phyloP scores from a whole-genome alignment of 2,888 invertebrate genomes.

The Lasioglossum zephyrum region DNA sequence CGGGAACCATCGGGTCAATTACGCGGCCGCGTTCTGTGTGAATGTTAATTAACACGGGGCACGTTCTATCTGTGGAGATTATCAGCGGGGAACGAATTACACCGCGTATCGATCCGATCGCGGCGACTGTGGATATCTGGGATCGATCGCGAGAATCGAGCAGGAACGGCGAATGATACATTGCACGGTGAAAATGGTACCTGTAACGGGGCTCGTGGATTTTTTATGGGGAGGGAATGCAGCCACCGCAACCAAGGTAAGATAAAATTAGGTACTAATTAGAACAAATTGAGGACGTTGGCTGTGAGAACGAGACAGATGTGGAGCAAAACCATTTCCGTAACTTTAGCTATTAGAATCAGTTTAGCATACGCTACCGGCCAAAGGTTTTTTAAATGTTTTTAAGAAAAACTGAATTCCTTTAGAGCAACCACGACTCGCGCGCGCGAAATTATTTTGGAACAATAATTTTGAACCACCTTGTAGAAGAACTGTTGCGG shows the following conservation, averaged over 20 bases:
- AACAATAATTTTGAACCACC: not conserved
- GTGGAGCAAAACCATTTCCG: not conserved
- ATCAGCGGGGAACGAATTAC: conserved; percentile 8
- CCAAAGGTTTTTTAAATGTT: too few relatives aligned
- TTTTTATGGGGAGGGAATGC: not conserved
- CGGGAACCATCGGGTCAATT: conserved; percentile 3
- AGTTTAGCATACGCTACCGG: not conserved
- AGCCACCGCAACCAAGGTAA: not conserved
- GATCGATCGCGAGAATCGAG: conserved; percentile 6
- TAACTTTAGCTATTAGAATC: not conserved
- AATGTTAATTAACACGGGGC: conserved; percentile 43
- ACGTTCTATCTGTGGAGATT: not conserved
- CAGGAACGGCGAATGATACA: conserved; percentile 7
- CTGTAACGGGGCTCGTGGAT: not conserved
- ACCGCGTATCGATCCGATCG: conserved; percentile 17
- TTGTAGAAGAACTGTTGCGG: not conserved
- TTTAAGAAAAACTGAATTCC: too few relatives aligned
- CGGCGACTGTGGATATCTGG: not conserved
- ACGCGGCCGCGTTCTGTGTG: conserved; percentile 10
- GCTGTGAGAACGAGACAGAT: not conserved
- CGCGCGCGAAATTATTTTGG: too few relatives aligned
- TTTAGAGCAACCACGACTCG: too few relatives aligned
- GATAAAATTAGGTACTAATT: not conserved
- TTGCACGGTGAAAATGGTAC: not conserved
- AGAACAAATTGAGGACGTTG: not conserved